Base-by-base conservation (phyloP, 2,888 invertebrate species). In the Drosophila prostipennis region DNA sequence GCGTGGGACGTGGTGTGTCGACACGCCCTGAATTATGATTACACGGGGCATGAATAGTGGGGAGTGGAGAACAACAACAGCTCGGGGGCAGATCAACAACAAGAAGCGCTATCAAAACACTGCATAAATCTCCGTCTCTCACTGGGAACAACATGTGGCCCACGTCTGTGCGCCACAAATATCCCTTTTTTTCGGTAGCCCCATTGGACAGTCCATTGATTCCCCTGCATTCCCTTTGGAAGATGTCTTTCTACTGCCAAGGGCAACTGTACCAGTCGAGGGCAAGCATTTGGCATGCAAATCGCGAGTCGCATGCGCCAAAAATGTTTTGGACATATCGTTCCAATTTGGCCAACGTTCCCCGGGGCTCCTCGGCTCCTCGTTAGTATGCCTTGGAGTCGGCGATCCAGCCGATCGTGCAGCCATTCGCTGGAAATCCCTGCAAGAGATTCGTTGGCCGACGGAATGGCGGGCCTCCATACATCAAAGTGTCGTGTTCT, bases 251-350 rank as follows among this genome's bases (percentile, higher is more conserved):
- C 23, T 23, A 6, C 13, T 34, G 49, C 11, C 60, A 42, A 51
- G 34, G 45, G 46, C 63, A 29, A 42, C 51, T 63, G 42, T 29
- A 29, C 61, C 23, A n/a, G 5, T 26, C 5, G 26, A 26, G 6
- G 6, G 26, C 26, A 26, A 26, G 2, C 46, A 29, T 11, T 67
- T 69, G 49, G 45, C 43, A 72, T 54, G 55, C 55, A 34, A 57
- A 45, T n/a, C 42, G 57, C 49, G 39, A 65, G 49, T 70, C 58
- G 76, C 69, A 81, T 83, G 84, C 79, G 85, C 82, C 85, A 78
- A 80, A 79, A 84, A 84, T 84, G 79, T 87, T 87, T 87, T 87
- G 73, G 84, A 87, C 84, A 76, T 78, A 73, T 88, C 82, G 88
- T 86, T 86, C 85, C 80, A 87, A 80, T 76, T 86, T 76, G 77